phyloP scores from a whole-genome alignment of 2,113 vertebrate genomes.

The Marmota monax region DNA sequence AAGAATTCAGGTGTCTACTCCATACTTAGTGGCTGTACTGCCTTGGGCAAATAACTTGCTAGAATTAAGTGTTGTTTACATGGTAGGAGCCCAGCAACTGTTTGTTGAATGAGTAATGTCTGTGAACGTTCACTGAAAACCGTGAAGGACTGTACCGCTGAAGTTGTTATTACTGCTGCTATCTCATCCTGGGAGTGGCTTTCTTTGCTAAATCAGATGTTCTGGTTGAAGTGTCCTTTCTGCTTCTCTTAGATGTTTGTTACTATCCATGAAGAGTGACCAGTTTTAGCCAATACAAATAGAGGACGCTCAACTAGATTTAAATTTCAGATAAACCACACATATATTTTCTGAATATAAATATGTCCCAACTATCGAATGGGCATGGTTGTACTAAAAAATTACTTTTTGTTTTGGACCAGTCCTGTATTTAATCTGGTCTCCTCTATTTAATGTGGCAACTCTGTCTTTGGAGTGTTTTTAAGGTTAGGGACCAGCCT shows the following conservation, averaged over 20 bases:
- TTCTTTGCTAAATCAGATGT: conserved; percentile 60
- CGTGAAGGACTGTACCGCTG: not conserved
- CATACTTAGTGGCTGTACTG: not conserved
- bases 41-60: conserved; percentile 1
- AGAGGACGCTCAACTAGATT: not conserved
- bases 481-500: not conserved
- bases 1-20: not conserved
- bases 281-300: conserved; percentile 20
- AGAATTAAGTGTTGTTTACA: conserved; percentile 1
- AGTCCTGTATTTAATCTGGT: not conserved
- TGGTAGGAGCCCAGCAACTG: not conserved
- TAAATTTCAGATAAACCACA: conserved; percentile 16
- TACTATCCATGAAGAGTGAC: not conserved
- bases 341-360: not conserved
- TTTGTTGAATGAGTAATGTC: conserved; percentile 55
- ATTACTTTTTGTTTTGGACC: not conserved
- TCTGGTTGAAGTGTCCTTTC: conserved; percentile 26
- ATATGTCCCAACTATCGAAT: not conserved
- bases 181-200: conserved; percentile 59
- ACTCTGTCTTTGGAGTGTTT: not conserved
- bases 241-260: conserved; percentile 18
- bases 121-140: conserved; percentile 44
- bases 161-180: conserved; percentile 35
- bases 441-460: not conserved
- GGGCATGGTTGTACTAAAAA: not conserved